phyloP scores from a whole-genome alignment of 2,888 invertebrate species.

The Pachycephus smyrnensis region DNA sequence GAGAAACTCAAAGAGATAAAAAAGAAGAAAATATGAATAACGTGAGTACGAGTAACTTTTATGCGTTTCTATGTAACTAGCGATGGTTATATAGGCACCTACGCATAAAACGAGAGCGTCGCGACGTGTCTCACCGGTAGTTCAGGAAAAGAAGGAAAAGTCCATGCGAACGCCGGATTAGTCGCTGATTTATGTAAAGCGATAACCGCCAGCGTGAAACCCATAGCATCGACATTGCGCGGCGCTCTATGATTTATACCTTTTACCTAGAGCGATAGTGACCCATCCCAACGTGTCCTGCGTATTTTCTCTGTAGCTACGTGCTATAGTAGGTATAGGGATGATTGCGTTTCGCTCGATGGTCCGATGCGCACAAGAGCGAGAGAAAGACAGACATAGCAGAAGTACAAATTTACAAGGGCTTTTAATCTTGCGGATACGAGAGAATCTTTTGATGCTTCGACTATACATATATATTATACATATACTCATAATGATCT shows the following conservation, averaged over 20 bases:
- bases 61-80: constrained; percentile 16
- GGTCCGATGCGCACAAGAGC: not conserved
- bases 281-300: not conserved
- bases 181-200: constrained; percentile 46
- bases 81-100: not conserved
- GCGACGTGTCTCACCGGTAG: constrained; percentile 8
- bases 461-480: not conserved
- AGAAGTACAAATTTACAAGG: not conserved
- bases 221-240: constrained; percentile 22
- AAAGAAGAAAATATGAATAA: not conserved
- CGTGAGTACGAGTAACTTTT: constrained; percentile 8
- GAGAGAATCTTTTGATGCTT: not conserved
- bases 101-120: not conserved
- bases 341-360: constrained; percentile 32
- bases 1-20: constrained; percentile 12
- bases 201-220: constrained; percentile 42
- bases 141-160: constrained; percentile 17
- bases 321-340: not conserved
- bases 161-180: constrained; percentile 37
- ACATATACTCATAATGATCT: not conserved
- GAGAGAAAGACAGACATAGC: not conserved
- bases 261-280: constrained; percentile 10
- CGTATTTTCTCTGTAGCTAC: not conserved
- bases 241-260: constrained; percentile 36
- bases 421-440: not conserved